Percentiles rank a stretch among this genome's conserved stretches.
Conservation (phyloP, 2,888 invertebrate genomes). For the Tipula vernalis region DNA sequence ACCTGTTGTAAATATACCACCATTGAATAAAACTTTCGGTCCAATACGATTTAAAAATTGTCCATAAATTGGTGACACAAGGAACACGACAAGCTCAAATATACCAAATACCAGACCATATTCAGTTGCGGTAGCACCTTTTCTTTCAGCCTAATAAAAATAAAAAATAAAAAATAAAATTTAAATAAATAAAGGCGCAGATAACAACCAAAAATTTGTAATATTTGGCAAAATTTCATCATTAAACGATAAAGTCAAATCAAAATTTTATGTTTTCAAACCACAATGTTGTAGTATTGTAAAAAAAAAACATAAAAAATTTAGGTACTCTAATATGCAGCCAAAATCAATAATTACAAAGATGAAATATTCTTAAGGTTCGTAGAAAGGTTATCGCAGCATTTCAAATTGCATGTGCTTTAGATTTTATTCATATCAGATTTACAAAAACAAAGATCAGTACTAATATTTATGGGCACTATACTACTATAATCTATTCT, state of each 20-base stretch:
- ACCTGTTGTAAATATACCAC: slow-evolving; percentile 71
- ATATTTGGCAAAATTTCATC: neutral
- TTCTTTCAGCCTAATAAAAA: slow-evolving; percentile 47
- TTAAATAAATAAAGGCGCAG: neutral
- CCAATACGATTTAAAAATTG: slow-evolving; percentile 65
- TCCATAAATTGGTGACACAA: slow-evolving; percentile 72
- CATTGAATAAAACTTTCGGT: slow-evolving; percentile 67
- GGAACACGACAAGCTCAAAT: slow-evolving; percentile 71
- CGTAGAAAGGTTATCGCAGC: neutral
- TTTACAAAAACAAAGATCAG: too few relatives aligned
- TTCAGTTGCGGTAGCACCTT: slow-evolving; percentile 67
- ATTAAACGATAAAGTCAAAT: neutral
- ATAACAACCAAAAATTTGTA: neutral
- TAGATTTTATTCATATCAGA: neutral
- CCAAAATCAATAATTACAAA: neutral
- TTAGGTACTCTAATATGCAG: neutral
- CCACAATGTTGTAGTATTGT: neutral
- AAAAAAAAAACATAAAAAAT: too few relatives aligned
- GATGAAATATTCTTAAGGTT: neutral
- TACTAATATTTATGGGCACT: too few relatives aligned
- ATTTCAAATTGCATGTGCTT: neutral
- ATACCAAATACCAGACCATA: slow-evolving; percentile 80
- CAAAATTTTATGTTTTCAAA: neutral
- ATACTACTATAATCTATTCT: too few relatives aligned
- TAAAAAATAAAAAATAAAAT: neutral